Conservation (phyloP, 2,113 vertebrate species). For the Lota lota region DNA sequence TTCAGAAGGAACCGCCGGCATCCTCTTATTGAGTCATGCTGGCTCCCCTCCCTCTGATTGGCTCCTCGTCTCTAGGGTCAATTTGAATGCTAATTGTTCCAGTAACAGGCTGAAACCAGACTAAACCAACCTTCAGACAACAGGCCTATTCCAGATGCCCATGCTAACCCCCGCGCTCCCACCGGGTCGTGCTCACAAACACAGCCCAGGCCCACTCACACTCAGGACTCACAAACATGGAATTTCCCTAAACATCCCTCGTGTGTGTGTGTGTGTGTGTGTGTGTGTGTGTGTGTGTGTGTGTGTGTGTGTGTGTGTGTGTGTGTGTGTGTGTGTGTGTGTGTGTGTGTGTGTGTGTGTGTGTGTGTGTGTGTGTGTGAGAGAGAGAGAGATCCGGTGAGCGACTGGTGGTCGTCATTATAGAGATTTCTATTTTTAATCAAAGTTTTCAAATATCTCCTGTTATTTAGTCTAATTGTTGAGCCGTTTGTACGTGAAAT, state of each 20-base stretch:
- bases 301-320: constrained; percentile 2
- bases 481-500: too few relatives aligned
- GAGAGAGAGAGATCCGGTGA: too few relatives aligned
- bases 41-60: constrained; percentile 24
- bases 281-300: constrained; percentile 6
- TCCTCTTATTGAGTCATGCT: constrained; percentile 35
- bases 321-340: background rate
- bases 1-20: constrained; percentile 26
- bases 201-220: background rate
- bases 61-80: constrained; percentile 34
- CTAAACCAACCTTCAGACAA: constrained; percentile 55
- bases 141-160: constrained; percentile 50
- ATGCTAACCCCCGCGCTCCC: background rate
- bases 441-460: too few relatives aligned
- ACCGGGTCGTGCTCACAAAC: background rate
- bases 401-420: too few relatives aligned
- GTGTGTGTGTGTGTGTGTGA: constrained; percentile 7
- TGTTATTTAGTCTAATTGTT: too few relatives aligned
- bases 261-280: constrained; percentile 28
- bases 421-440: too few relatives aligned
- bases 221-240: constrained; percentile 41
- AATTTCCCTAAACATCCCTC: constrained; percentile 46
- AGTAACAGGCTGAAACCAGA: constrained; percentile 60
- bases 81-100: constrained; percentile 71
- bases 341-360: constrained; percentile 28